Conservation (phyloP, 1,140 invertebrate species). For the Drosophila virilis region DNA sequence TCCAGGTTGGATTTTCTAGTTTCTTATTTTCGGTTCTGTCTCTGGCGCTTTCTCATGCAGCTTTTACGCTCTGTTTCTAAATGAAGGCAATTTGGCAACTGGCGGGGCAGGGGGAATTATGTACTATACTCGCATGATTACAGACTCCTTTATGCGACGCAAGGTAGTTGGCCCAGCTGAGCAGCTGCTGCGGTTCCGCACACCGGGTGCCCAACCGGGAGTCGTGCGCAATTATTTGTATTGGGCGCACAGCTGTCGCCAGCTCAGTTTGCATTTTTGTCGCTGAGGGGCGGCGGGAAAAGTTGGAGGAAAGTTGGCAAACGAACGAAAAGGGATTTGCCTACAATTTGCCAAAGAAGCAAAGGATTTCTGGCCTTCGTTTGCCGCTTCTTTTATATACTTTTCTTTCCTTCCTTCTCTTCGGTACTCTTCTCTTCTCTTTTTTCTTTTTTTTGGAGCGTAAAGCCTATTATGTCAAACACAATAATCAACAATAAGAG, state of each 20-base stretch:
- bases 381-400: slow-evolving; percentile 13
- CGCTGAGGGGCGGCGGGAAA: slow-evolving; percentile 16
- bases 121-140: slow-evolving; percentile 49
- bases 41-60: background rate
- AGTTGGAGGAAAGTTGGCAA: slow-evolving; percentile 58
- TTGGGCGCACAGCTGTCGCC: slow-evolving; percentile 49
- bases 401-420: slow-evolving; percentile 12
- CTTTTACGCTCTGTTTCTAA: slow-evolving; percentile 23
- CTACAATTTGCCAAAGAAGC: slow-evolving; percentile 78
- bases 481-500: slow-evolving; percentile 80
- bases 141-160: slow-evolving; percentile 37
- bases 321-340: slow-evolving; percentile 66
- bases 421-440: slow-evolving; percentile 9
- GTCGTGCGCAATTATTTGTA: slow-evolving; percentile 76
- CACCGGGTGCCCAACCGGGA: slow-evolving; percentile 41
- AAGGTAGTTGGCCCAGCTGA: slow-evolving; percentile 32
- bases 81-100: slow-evolving; percentile 56
- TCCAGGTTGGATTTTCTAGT: slow-evolving; percentile 10
- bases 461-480: slow-evolving; percentile 84
- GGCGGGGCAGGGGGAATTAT: slow-evolving; percentile 24
- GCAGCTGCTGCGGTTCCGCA: slow-evolving; percentile 25
- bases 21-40: background rate
- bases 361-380: slow-evolving; percentile 62
- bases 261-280: slow-evolving; percentile 35
- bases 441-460: slow-evolving; percentile 80